phyloP scores from a whole-genome alignment of 2,888 invertebrate species.

The Melanophora roralis region DNA sequence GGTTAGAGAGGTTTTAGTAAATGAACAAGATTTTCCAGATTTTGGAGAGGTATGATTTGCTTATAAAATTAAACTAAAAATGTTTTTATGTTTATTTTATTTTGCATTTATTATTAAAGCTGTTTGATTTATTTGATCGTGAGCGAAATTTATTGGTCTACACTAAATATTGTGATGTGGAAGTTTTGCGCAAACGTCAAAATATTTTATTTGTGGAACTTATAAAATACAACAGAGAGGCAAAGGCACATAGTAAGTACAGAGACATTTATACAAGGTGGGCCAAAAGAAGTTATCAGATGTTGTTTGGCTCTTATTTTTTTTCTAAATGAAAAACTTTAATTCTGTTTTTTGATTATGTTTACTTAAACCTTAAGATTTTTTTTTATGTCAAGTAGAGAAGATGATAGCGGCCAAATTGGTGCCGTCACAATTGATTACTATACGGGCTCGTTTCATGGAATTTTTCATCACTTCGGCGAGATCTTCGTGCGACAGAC shows the following conservation, averaged over 20 bases:
- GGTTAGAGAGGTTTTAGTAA: conserved; percentile 81
- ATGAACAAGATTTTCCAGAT: conserved; percentile 71
- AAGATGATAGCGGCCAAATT: too few species aligned
- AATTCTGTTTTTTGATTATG: too few species aligned
- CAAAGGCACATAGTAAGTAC: conserved; percentile 48
- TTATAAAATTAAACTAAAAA: not conserved
- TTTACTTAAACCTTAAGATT: too few species aligned
- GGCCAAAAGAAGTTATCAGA: too few species aligned
- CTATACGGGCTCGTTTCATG: too few species aligned
- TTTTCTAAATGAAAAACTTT: too few species aligned
- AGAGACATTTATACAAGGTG: too few species aligned
- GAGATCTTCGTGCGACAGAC: too few species aligned
- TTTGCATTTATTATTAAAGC: conserved; percentile 66
- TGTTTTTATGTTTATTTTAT: not conserved
- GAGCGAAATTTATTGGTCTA: conserved; percentile 73
- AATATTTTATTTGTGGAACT: conserved; percentile 73
- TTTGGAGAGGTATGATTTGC: conserved; percentile 68
- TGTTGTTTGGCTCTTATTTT: too few species aligned
- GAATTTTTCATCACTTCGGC: too few species aligned
- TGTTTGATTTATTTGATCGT: conserved; percentile 74
- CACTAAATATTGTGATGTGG: conserved; percentile 73
- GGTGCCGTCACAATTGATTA: too few species aligned
- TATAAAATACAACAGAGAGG: conserved; percentile 70
- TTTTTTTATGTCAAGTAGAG: too few species aligned
- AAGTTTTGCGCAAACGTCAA: conserved; percentile 72